Conservation (phyloP, 2,888 invertebrate genomes). For the Hofmannophila pseudospretella region DNA sequence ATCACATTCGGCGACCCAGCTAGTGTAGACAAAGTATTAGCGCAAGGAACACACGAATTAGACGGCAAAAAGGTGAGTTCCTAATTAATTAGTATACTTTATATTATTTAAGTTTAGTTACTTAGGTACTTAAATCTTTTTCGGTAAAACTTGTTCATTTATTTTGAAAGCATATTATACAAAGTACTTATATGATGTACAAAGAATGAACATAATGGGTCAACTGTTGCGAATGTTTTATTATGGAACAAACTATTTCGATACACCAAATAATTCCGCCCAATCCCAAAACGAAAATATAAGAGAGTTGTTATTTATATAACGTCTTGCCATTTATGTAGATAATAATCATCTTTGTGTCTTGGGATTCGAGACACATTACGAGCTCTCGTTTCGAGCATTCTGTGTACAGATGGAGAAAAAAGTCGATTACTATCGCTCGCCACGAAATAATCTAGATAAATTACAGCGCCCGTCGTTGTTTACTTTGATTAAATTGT, state of each 20-base stretch:
- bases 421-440: conserved; percentile 72
- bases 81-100: not conserved
- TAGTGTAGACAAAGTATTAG: conserved; percentile 99
- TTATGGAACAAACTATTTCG: conserved; percentile 31
- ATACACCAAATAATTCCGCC: conserved; percentile 33
- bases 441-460: conserved; percentile 75
- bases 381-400: conserved; percentile 18
- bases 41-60: conserved; percentile 98
- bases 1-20: conserved; percentile 99
- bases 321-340: conserved; percentile 45
- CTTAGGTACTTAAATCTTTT: not conserved
- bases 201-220: conserved; percentile 39
- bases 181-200: conserved; percentile 34
- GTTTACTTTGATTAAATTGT: conserved; percentile 78
- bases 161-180: not conserved
- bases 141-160: not conserved
- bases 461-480: conserved; percentile 70
- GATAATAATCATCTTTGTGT: conserved; percentile 57
- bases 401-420: conserved; percentile 47
- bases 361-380: conserved; percentile 49
- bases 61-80: conserved; percentile 98
- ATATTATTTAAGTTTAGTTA: not conserved
- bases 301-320: conserved; percentile 37
- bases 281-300: conserved; percentile 32
- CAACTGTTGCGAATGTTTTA: conserved; percentile 54